A percentile compares a stretch with the other conserved stretches of the same genome.
phyloP scores from a whole-genome alignment of 2,797 vertebrate species.

The Sebastes dallii region DNA sequence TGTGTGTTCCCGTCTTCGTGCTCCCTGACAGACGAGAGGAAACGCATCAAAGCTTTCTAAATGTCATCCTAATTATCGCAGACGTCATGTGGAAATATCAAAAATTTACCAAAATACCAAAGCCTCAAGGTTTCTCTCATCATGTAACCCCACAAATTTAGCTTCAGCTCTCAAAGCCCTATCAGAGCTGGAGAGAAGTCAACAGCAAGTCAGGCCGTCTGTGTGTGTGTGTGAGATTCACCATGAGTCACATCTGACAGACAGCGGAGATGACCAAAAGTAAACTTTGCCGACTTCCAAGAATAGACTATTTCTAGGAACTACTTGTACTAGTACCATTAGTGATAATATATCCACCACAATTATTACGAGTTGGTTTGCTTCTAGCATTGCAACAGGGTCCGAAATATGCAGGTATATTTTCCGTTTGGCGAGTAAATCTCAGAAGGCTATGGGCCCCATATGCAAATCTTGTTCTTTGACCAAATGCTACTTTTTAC shows the following conservation, averaged over 20 bases:
- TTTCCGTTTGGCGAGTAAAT: no score
- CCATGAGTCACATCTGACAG: slow-evolving; percentile 23
- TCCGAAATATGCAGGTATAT: no score
- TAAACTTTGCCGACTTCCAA: slow-evolving; percentile 30
- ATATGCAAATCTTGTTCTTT: no score
- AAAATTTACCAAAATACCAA: slow-evolving; percentile 68
- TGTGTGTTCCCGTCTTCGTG: not conserved
- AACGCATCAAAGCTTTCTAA: slow-evolving; percentile 68
- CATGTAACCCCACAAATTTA: slow-evolving; percentile 43
- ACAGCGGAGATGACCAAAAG: slow-evolving; percentile 6
- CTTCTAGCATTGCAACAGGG: not conserved
- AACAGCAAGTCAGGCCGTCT: slow-evolving; percentile 2
- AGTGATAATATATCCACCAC: not conserved
- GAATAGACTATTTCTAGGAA: not conserved
- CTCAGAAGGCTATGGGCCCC: no score
- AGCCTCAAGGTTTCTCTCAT: slow-evolving; percentile 53
- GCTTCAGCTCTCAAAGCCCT: slow-evolving; percentile 26
- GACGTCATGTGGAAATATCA: slow-evolving; percentile 57
- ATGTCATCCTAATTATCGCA: slow-evolving; percentile 75
- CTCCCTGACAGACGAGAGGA: slow-evolving; percentile 42
- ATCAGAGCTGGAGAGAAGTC: slow-evolving; percentile 31
- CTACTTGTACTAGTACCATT: not conserved
- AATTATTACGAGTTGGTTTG: not conserved
- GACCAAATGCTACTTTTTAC: no score
- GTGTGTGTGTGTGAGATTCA: slow-evolving; percentile 33